A percentile compares a stretch with the other conserved stretches of the same genome.
phyloP scores from a whole-genome alignment of 2,797 vertebrate genomes.

The Halcyon leucocephala region DNA sequence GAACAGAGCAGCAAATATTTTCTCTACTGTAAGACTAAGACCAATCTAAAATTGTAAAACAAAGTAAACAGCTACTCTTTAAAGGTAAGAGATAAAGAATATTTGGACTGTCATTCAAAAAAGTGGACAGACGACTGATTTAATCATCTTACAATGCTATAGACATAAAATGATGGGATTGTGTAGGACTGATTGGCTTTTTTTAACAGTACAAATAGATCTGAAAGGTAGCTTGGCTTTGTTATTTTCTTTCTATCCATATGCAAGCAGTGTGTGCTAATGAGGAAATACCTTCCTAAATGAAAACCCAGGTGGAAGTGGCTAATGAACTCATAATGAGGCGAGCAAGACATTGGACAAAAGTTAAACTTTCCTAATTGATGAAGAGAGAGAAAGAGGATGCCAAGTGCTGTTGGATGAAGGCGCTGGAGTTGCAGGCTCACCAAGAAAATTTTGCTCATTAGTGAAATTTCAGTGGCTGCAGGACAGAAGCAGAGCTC shows the following conservation, averaged over 20 bases:
- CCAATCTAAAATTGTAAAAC: conserved; percentile 4
- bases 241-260: not conserved
- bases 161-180: conserved; percentile 22
- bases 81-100: conserved; percentile 6
- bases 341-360: conserved; percentile 55
- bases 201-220: not conserved
- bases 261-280: conserved; percentile 28
- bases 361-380: conserved; percentile 68
- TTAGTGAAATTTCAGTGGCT: conserved; percentile 31
- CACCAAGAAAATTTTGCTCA: conserved; percentile 6
- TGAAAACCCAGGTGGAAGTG: conserved; percentile 52
- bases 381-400: conserved; percentile 18
- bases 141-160: not conserved
- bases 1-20: conserved; percentile 37
- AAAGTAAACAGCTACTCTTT: not conserved
- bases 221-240: not conserved
- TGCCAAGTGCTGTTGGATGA: not conserved
- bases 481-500: conserved; percentile 11
- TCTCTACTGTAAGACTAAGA: conserved; percentile 15
- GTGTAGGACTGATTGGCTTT: conserved; percentile 3
- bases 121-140: conserved; percentile 4
- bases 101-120: not conserved
- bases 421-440: not conserved
- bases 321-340: conserved; percentile 64
- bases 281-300: conserved; percentile 44